These are phyloP conservation scores for Hippopotamyrus pictus DNA, from an alignment of 2,797 vertebrate genomes.

Conservation along the genomic window DNA sequence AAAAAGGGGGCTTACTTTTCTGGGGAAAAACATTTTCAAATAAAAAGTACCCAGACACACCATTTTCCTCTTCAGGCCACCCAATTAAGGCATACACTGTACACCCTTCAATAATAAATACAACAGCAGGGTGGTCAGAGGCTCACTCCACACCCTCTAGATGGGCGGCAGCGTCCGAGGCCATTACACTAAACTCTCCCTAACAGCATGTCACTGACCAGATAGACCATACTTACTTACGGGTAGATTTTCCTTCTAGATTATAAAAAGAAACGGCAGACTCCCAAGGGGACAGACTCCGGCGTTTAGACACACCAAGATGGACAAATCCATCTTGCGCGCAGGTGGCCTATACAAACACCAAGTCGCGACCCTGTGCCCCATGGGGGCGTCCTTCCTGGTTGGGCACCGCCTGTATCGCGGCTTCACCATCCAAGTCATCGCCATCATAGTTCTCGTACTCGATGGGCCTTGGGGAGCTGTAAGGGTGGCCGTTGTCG, in stretches of 20 bases:
- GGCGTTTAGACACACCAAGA: background rate
- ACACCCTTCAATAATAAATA: conserved; percentile 38
- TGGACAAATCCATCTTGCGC: background rate
- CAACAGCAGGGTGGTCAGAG: conserved; percentile 28
- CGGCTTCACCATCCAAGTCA: conserved; percentile 53
- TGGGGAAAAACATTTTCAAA: conserved; percentile 20
- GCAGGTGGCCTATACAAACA: conserved; percentile 73
- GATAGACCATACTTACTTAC: background rate
- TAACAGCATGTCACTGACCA: background rate
- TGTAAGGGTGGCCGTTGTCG: conserved; percentile 89
- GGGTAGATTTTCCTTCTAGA: conserved; percentile 4
- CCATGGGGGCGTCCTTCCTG: conserved; percentile 39
- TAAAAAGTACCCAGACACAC: conserved; percentile 11
- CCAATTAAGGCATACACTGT: conserved; percentile 28
- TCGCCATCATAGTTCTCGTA: conserved; percentile 71
- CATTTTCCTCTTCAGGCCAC: conserved; percentile 27
- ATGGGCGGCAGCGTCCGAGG: background rate
- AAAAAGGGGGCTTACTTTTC: conserved; percentile 27
- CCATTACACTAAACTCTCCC: conserved; percentile 13
- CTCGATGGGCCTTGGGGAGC: conserved; percentile 91
- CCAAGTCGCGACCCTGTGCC: conserved; percentile 70
- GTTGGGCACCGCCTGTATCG: conserved; percentile 60
- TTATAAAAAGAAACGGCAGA: conserved; percentile 2
- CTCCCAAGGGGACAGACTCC: background rate
- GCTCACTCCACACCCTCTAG: background rate